phyloP scores from a whole-genome alignment of 2,888 invertebrate species.

The Galerucella nymphaeae region DNA sequence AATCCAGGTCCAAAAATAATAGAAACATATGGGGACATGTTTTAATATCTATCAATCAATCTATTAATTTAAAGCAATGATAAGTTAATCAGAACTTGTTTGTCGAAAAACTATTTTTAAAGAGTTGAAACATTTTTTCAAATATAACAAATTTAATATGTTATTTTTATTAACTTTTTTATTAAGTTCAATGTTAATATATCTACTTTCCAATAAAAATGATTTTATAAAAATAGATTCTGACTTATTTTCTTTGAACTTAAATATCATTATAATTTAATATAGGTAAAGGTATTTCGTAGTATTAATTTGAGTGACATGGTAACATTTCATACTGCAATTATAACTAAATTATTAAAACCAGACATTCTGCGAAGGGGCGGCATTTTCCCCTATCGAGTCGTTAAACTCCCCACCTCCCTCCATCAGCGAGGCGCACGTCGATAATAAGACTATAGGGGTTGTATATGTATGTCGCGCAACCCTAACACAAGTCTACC shows the following conservation, averaged over 20 bases:
- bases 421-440: conserved; percentile 53
- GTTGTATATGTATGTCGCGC: conserved; percentile 59
- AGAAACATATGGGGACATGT: too few species aligned
- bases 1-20: too few species aligned
- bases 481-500: conserved; percentile 52
- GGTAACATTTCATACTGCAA: conserved; percentile 30
- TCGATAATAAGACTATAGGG: conserved; percentile 56
- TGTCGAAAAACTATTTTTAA: too few species aligned
- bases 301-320: background rate
- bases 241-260: background rate
- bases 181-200: too few species aligned
- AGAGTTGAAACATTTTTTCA: too few species aligned
- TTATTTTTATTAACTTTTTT: too few species aligned
- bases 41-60: too few species aligned
- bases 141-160: too few species aligned
- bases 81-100: too few species aligned
- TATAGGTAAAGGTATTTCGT: background rate
- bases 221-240: too few species aligned
- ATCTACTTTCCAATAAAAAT: too few species aligned
- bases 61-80: too few species aligned
- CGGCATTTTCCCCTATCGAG: conserved; percentile 46
- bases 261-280: background rate
- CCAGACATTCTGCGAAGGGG: conserved; percentile 34
- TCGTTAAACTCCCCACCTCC: conserved; percentile 56
- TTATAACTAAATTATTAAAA: conserved; percentile 38